Evolutionary conservation across 2,888 invertebrate genomes (phyloP).

Genomic region (Harpalus rufipes): DNA sequence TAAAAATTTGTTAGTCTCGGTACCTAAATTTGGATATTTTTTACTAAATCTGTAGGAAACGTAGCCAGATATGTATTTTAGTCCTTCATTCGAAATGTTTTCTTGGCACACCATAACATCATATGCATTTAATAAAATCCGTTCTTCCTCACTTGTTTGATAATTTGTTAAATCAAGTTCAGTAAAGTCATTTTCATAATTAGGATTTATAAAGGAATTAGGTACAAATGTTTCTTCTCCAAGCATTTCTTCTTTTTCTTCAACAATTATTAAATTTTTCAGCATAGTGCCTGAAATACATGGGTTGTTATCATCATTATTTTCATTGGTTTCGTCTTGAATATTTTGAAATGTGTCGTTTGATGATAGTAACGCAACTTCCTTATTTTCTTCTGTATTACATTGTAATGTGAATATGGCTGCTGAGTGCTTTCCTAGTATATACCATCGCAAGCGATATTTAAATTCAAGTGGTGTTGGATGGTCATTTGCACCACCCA

Average conservation of each 20-base stretch:
- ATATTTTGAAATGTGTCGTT: slow-evolving; percentile 18
- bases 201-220: slow-evolving; percentile 11
- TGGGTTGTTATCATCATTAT: slow-evolving; percentile 22
- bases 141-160: slow-evolving; percentile 56
- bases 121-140: slow-evolving; percentile 51
- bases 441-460: slow-evolving; percentile 70
- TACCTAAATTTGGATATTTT: slow-evolving; percentile 63
- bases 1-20: slow-evolving; percentile 51
- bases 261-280: slow-evolving; percentile 9
- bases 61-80: slow-evolving; percentile 68
- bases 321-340: slow-evolving; percentile 1
- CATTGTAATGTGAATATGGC: slow-evolving; percentile 68
- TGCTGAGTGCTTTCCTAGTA: slow-evolving; percentile 71
- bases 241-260: slow-evolving; percentile 51
- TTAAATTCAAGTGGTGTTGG: slow-evolving; percentile 70
- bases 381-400: slow-evolving; percentile 31
- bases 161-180: slow-evolving; percentile 62
- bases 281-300: slow-evolving; percentile 65
- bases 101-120: slow-evolving; percentile 65
- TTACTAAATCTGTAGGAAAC: slow-evolving; percentile 67
- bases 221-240: slow-evolving; percentile 48
- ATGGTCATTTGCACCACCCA: slow-evolving; percentile 71
- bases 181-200: slow-evolving; percentile 52
- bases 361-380: slow-evolving; percentile 51
- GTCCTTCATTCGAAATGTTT: slow-evolving; percentile 65